Evolutionary conservation across 2,888 invertebrate species (phyloP), one percentile per base, ranked within the genome.

Genomic region (Dyspetes luteomarginatus): DNA sequence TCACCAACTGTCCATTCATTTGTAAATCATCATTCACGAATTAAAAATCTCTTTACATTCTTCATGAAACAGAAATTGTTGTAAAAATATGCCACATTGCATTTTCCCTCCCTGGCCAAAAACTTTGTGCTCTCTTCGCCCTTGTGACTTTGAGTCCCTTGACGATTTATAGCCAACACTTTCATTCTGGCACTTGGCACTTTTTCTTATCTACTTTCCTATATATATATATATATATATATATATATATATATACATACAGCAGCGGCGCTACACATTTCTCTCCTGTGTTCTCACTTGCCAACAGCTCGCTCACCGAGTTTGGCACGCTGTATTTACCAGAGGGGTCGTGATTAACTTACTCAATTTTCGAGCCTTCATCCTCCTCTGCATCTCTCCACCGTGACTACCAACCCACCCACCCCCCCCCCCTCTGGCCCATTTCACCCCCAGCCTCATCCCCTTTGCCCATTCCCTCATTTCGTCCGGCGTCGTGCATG

Each of bases 331-430:
- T n/a, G 50, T 80, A 80, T 80, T 80, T 80, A 76, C 56, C 76
- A 50, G 12, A 36, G 76, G 50, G 67, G 41, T 81, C 67, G 76
- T 76, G 76, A 81, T 81, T 81, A 81, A 81, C 80, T 81, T 81
- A 73, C 80, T 81, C 76, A 76, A 81, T 72, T 81, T 81, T 73
- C 72, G 62, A 81, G 41, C 80, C 68, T 41, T 81, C 72, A 36
- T 55, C 55, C 68, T 43, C 28, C 68, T 43, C 28, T 36, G 45
- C 50, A 60, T 68, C 41, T 56, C 43, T 22, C 22, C 19, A 45
- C 45, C 19, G 36, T 36, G 36, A 36, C 22, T 36, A 19, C 52
- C 45, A 69, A 45, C 71, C 19, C 36, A 41, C 48, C 15, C 60
- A 24, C 58, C 26, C 22, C 50, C 24, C 26, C 48, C 17, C 48